Base-by-base conservation (phyloP, 2,888 invertebrate species). In the Heliconius erato region DNA sequence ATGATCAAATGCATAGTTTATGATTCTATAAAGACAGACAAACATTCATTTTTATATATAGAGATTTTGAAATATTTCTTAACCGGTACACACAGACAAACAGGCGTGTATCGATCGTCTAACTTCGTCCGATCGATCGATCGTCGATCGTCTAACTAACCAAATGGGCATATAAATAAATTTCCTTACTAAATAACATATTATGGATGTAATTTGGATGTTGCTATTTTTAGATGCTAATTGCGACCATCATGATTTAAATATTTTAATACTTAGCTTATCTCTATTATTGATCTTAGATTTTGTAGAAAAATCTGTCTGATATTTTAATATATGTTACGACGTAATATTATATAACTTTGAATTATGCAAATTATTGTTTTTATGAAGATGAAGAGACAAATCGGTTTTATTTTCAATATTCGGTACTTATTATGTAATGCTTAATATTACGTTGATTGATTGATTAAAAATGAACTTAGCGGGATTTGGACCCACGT, bases 191-290 rank as follows among this genome's bases (percentile, higher is more conserved):
- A 23, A 54, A 54, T 32, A 74, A 74, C 54, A 74, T n/a, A 6
- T 59, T 54, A 32, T 74, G 12, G 32, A 59, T 76, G n/a, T 23
- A 59, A 59, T 59, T 74, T 32, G 2, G 32, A 23, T 59, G n/a
- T 59, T 35, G 19, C 32, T 59, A 19, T 54, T 32, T 32, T 32
- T 32, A 32, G 32, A 32, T 32, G 32, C 54, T 54, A 7, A 23
- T 12, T 59, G 19, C n/a, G 14, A 59, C 59, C 2, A n/a, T 59
- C 3, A 32, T 32, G 32, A 59, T 76, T 76, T 76, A 76, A 76
- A 76, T 76, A 76, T 76, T 59, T 59, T n/a, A 76, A 32, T 19
- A 59, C 54, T 65, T 65, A 65, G 44, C 67, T 78, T 78, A 78
- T 78, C 65, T 65, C 12, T 67, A 14, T 54, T 59, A 74, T 16